Conservation (phyloP, 2,797 vertebrate species). For the Alauda arvensis region DNA sequence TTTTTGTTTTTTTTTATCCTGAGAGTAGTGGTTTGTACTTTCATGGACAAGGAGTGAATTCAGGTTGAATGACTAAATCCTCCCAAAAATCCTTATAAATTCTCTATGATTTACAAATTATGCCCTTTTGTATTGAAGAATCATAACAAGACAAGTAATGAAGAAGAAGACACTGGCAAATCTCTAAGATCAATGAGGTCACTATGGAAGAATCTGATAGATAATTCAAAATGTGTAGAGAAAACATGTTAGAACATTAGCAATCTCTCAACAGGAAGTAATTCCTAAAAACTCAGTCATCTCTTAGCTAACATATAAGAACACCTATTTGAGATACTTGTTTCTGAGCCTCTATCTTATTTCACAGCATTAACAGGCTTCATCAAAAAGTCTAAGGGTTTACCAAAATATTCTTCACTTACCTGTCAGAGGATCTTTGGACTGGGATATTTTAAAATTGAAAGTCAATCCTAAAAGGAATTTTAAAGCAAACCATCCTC, state of each 20-base stretch:
- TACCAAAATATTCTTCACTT: not conserved
- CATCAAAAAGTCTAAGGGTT: not conserved
- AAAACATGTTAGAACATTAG: not conserved
- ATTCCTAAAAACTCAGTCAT: not conserved
- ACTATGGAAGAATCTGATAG: not conserved
- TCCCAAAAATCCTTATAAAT: not conserved
- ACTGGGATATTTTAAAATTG: not conserved
- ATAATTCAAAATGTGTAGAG: not conserved
- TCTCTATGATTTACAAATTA: not conserved
- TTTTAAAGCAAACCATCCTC: not conserved
- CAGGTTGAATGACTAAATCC: not conserved
- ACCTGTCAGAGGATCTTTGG: not conserved
- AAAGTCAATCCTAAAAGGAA: not conserved
- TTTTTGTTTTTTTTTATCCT: not conserved
- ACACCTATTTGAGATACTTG: not conserved
- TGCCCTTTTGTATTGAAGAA: not conserved
- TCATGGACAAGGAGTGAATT: not conserved
- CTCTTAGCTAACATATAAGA: not conserved
- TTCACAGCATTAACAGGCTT: not conserved
- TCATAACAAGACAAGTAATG: not conserved
- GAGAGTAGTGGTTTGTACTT: not conserved
- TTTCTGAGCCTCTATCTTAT: not conserved
- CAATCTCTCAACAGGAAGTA: not conserved
- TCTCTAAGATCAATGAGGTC: not conserved
- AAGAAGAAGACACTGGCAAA: not conserved